Base-by-base conservation (phyloP, 2,113 vertebrate genomes). In the Macquaria ambigua region DNA sequence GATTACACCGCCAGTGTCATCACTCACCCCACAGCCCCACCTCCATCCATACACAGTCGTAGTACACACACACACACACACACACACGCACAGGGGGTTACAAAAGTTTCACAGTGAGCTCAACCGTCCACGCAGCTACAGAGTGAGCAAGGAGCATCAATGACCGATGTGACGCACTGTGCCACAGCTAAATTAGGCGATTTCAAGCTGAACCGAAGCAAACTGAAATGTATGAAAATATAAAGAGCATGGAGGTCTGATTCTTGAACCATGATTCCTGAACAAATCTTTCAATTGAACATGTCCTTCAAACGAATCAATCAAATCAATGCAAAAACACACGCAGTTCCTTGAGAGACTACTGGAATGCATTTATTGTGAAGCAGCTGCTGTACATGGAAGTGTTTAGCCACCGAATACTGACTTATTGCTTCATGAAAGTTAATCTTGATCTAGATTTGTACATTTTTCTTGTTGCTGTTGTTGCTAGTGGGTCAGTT, bases 1-100 rank as follows among this genome's bases (percentile, higher is more conserved):
- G 93, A 94, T 95, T 95, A 95, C 86, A 92, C 85, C 85, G 34
- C 77, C 81, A 70, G 93, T 95, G 92, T 95, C 96, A 95, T 95
- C 94, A 95, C 91, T 96, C 94, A 95, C 72, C 66, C 89, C 69
- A 62, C 93, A 88, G 89, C 93, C 82, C 92, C 89, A 86, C 88
- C 82, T 91, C 81, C 86, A 79, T 59, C 61, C 87, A 74, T 69
- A 78, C 81, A 66, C 34, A 72, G 68, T 53, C 58, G 52, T 4
- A 74, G 69, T 58, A 66, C 80, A 71, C 21, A 39, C 55, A 83
- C 59, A 55, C 66, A 75, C 70, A 63, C 8, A 66, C 80, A 71
- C 21, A 39, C 55, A 83, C 59, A 55, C 66, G 72, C 70, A 63
- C 25, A 50, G 37, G 77, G 39, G 25, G 59, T 50, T 71, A 76